Base-by-base conservation (phyloP, 2,888 invertebrate genomes). In the Rotaria macrura region DNA sequence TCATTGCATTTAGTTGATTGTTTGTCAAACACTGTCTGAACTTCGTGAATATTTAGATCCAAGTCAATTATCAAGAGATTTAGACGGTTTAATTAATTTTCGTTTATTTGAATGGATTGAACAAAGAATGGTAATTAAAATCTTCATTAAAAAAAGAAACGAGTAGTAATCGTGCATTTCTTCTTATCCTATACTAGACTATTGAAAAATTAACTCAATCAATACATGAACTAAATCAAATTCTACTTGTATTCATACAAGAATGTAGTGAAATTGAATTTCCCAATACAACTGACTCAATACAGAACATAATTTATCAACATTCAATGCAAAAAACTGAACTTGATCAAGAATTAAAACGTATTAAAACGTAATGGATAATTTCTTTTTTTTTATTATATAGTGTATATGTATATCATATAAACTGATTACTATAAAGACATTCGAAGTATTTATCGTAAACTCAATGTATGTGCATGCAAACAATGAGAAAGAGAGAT, bases 41-140 rank as follows among this genome's bases (percentile, higher is more conserved):
- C 92, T 98, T 87, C 94, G 95, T 89, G 94, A 95, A 87, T 94
- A 95, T 90, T 93, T 97, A 87, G 95, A 95, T 89, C 92, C 93
- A 87, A 93, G 93, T 88, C 95, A 96, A 91, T 92, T 97, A 88
- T 96, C 96, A 0, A 92, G 93, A 52, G 97, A 97, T 90, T 93
- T 98, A 87, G 96, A 95, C 6, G 97, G 97, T 2, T 93, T 93
- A 87, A 92, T 97, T 87, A 93, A 94, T 87, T 97, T 96, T 92
- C 95, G 95, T 89, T 96, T 97, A 91, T 93, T 95, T 86, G 95
- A 96, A 89, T 98, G 97, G 97, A 96, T 97, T 90, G 95, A 96
- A 89, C 96, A 97, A 91, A 93, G 97, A 92, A 95, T 96, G 91
- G 97, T 97, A 91, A 65, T 84, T 43, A 49, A 12, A 29, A 5